Conservation (phyloP, 2,888 invertebrate genomes). For the Chymomyza fuscimana region DNA sequence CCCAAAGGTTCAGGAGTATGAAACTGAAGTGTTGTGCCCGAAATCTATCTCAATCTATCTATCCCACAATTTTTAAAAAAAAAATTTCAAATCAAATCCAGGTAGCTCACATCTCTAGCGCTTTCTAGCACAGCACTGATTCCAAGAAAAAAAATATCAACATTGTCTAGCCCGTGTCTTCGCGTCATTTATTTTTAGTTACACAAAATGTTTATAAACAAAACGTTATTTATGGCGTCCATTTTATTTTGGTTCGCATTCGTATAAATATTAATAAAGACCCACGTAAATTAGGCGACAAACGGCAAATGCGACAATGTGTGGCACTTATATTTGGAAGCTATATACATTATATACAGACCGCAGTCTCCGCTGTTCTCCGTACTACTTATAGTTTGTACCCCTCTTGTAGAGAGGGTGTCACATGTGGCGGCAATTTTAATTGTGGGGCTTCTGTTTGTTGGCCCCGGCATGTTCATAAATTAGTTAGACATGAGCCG, state of each 20-base stretch:
- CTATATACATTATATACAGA: not conserved
- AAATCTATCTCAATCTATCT: too few relatives aligned
- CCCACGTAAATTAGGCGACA: slow-evolving; percentile 46
- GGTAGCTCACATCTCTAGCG: too few relatives aligned
- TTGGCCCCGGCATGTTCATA: slow-evolving; percentile 22
- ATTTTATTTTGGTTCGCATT: slow-evolving; percentile 40
- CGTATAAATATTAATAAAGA: slow-evolving; percentile 61
- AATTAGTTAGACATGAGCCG: slow-evolving; percentile 17
- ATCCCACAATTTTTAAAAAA: too few relatives aligned
- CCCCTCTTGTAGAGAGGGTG: not conserved
- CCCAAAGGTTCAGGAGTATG: too few relatives aligned
- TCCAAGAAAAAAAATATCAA: not conserved
- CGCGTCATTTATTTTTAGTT: slow-evolving; percentile 51
- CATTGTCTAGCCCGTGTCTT: slow-evolving; percentile 22
- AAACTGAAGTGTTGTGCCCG: too few relatives aligned
- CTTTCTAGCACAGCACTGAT: not conserved
- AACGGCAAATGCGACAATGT: slow-evolving; percentile 19
- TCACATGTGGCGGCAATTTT: slow-evolving; percentile 43
- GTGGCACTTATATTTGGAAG: slow-evolving; percentile 44
- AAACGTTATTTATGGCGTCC: slow-evolving; percentile 55
- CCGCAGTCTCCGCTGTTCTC: not conserved
- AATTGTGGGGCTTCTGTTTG: slow-evolving; percentile 32
- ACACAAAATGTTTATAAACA: slow-evolving; percentile 56
- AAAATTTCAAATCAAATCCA: too few relatives aligned
- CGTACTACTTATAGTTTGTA: not conserved